Evolutionary conservation across 2,113 vertebrate species (phyloP), one percentile per base, ranked within the genome.

Genomic region (Calyptomena viridis): DNA sequence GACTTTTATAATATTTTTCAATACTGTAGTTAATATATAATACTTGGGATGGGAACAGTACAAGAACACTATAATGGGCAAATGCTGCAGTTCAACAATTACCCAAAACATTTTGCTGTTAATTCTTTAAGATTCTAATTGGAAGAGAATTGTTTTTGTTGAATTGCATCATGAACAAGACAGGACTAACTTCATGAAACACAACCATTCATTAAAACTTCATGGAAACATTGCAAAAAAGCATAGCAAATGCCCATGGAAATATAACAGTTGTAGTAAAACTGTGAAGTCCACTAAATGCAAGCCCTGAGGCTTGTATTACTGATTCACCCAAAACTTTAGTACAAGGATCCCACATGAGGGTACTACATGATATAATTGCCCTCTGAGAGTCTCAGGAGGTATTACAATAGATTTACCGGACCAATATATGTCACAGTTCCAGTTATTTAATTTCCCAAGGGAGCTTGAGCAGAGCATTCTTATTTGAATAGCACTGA

Each of bases 391-490:
- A 66, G 74, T 56, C 81, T 89, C 80, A 60, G 66, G 60, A 87
- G 67, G 84, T 64, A 90, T 74, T 77, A 85, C 50, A 94, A 42
- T 60, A 64, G 63, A 71, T 94, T 94, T 91, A 69, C 84, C 80
- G 59, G 75, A 71, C 89, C 84, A 77, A 85, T 35, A 91, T 87
- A 53, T 1, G 7, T 83, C 87, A 91, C 60, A 56, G 68, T 78
- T 88, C 84, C 64, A 85, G 37, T 79, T 81, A 81, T 17, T 87
- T 91, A 81, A 95, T 92, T 92, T 97, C 95, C 92, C 94, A 74
- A 67, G 85, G 60, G 92, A 95, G 59, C 47, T 78, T 1, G 8
- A 88, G 68, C 68, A 92, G 31, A 92, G 44, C 52, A 25, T 44
- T 86, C 85, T 80, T 93, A 88, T 86, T 91, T 94, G 78, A 95